These are phyloP conservation scores for Micrasema longulum DNA, from an alignment of 1,140 invertebrate genomes.

Conservation along the genomic window DNA sequence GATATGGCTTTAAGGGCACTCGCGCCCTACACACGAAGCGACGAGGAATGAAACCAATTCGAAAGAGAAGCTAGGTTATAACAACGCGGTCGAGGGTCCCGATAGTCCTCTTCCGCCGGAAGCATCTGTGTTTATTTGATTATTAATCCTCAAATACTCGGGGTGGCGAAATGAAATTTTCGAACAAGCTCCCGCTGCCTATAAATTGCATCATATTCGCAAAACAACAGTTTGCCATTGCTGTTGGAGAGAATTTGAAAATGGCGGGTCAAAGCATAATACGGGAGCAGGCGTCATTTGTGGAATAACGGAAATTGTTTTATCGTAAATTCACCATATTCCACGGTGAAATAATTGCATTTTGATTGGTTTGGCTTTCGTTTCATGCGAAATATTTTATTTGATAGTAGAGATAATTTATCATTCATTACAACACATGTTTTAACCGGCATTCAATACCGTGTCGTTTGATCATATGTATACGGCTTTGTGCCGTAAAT, in stretches of 20 bases:
- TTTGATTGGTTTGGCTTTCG: conserved; percentile 19
- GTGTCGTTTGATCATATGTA: background rate
- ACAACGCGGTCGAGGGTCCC: too few relatives aligned
- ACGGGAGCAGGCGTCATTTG: conserved; percentile 13
- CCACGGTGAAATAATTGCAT: conserved; percentile 20
- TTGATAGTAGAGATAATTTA: conserved; percentile 4
- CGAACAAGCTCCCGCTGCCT: conserved; percentile 31
- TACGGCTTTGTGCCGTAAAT: too few relatives aligned
- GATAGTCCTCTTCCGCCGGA: too few relatives aligned
- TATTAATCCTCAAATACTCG: conserved; percentile 39
- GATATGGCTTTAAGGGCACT: too few relatives aligned
- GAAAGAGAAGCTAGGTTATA: too few relatives aligned
- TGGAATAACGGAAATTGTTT: conserved; percentile 13
- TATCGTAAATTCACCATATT: conserved; percentile 16
- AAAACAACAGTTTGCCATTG: conserved; percentile 8
- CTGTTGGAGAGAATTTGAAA: conserved; percentile 1
- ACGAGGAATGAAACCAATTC: too few relatives aligned
- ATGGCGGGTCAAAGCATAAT: background rate
- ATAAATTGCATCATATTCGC: conserved; percentile 33
- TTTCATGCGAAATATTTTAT: background rate
- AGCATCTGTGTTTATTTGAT: conserved; percentile 40
- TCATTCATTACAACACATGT: background rate
- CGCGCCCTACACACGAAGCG: too few relatives aligned
- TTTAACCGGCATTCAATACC: background rate
- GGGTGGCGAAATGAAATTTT: conserved; percentile 37